These are phyloP conservation scores for Acanthaster planci DNA, from an alignment of 35 echinoderm and acorn worm genomes.

Conservation along the genomic window DNA sequence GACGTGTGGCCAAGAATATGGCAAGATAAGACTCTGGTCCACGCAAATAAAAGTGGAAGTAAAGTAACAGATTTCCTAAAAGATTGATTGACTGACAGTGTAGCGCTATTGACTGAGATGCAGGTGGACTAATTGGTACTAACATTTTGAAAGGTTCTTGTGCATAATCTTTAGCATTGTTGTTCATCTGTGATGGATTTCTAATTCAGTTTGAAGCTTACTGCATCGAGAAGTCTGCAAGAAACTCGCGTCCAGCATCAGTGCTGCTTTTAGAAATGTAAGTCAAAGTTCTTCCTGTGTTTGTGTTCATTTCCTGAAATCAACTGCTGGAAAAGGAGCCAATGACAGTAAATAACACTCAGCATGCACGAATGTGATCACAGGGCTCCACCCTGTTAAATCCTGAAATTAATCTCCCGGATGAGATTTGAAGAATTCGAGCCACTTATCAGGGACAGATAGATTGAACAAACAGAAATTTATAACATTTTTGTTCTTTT, in stretches of 20 bases:
- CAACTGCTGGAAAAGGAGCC: no score
- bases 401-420: no score
- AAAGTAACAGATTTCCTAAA: background rate
- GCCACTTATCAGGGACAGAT: background rate
- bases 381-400: no score
- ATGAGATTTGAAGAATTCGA: background rate
- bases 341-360: no score
- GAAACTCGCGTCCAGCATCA: constrained; percentile 11
- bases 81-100: background rate
- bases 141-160: no score
- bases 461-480: background rate
- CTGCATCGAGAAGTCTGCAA: constrained; percentile 21
- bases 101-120: background rate
- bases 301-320: no score
- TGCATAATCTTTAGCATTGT: background rate
- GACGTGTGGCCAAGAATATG: no score
- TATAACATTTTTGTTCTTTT: background rate
- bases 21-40: background rate
- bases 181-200: background rate
- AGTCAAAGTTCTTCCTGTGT: no score
- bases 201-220: constrained; percentile 35
- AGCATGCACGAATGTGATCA: no score
- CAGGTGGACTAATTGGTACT: no score
- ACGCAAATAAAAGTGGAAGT: background rate
- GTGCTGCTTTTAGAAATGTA: constrained; percentile 32